These are phyloP conservation scores for Palythoa heliodiscus DNA, from an alignment of 92 coral and sea anemone species.

Conservation along the genomic window DNA sequence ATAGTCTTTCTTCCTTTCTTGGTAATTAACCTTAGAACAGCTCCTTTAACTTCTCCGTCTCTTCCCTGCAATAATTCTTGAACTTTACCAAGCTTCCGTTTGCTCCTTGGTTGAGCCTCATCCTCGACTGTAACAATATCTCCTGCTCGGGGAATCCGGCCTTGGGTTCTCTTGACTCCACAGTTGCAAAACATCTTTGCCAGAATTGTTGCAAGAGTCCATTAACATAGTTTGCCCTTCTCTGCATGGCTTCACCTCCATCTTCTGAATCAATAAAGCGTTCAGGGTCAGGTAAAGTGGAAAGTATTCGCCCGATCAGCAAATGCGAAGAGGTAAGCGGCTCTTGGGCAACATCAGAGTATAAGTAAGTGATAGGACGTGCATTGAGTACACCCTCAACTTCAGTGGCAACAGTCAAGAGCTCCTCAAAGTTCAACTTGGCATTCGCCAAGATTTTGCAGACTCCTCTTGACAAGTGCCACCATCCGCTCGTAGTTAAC, in stretches of 20 bases:
- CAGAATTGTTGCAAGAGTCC: constrained; percentile 41
- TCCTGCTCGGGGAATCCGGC: neutral
- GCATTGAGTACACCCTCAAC: constrained; percentile 70
- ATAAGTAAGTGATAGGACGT: constrained; percentile 62
- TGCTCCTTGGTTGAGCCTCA: constrained; percentile 19
- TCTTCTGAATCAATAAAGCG: constrained; percentile 19
- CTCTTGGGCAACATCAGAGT: constrained; percentile 61
- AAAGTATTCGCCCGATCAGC: constrained; percentile 56
- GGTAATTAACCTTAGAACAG: neutral
- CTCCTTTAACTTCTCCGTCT: constrained; percentile 37
- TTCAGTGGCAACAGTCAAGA: constrained; percentile 60
- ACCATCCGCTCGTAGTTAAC: constrained; percentile 55
- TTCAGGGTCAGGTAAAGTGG: constrained; percentile 52
- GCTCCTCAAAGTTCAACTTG: constrained; percentile 60
- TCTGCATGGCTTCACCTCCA: constrained; percentile 25
- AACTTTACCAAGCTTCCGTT: constrained; percentile 27
- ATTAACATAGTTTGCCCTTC: constrained; percentile 36
- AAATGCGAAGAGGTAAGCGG: constrained; percentile 65
- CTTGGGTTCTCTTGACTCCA: neutral
- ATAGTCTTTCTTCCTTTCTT: neutral
- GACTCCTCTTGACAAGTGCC: constrained; percentile 56
- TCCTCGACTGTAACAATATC: constrained; percentile 21
- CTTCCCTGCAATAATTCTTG: neutral
- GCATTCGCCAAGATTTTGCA: constrained; percentile 63
- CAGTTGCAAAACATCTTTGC: constrained; percentile 26